Conservation (phyloP, 2,113 vertebrate species). For the Anser brachyrhynchus region DNA sequence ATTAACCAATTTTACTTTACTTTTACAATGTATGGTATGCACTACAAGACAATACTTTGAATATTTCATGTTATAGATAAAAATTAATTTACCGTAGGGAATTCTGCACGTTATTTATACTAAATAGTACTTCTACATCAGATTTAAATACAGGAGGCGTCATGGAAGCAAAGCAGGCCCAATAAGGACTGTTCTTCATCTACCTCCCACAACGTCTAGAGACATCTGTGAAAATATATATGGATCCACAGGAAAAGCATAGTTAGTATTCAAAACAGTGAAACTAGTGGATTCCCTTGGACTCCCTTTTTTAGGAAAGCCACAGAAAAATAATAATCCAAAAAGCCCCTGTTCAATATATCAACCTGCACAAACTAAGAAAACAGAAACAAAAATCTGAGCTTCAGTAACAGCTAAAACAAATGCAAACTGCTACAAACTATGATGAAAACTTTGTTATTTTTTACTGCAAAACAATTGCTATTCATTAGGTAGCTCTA, state of each 20-base stretch:
- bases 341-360: not conserved
- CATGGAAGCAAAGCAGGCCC: not conserved
- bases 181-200: not conserved
- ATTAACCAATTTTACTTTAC: not conserved
- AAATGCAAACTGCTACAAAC: not conserved
- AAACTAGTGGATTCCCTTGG: not conserved
- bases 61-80: not conserved
- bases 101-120: not conserved
- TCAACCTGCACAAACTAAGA: not conserved
- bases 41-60: not conserved
- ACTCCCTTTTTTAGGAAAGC: not conserved
- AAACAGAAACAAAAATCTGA: not conserved
- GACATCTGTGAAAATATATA: not conserved
- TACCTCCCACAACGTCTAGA: not conserved
- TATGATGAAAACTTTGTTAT: not conserved
- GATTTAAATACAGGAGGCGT: not conserved
- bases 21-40: not conserved
- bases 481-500: not conserved
- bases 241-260: not conserved
- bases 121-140: not conserved
- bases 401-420: constrained; percentile 37
- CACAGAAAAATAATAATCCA: not conserved
- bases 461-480: not conserved
- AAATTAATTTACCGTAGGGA: not conserved
- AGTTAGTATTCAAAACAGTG: not conserved